Conservation (phyloP, 2,113 vertebrate species). For the Myotis yumanensis region DNA sequence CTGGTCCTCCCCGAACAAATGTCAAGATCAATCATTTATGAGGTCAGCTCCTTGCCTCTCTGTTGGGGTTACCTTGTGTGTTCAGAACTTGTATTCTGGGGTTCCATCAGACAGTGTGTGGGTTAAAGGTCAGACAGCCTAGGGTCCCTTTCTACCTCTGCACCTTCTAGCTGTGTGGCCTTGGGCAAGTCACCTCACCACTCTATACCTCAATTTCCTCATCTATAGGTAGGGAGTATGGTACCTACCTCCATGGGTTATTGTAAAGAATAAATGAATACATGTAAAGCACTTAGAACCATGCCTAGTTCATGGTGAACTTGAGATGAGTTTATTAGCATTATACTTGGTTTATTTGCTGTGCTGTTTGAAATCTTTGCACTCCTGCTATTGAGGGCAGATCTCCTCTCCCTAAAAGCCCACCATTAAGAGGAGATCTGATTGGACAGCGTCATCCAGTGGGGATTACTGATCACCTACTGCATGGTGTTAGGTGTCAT, state of each 20-base stretch:
- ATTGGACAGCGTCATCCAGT: neutral
- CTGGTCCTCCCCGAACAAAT: neutral
- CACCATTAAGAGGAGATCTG: neutral
- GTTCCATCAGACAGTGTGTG: accelerated
- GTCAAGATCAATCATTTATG: neutral
- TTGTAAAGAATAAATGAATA: neutral
- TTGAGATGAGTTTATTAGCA: neutral
- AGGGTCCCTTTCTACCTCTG: neutral
- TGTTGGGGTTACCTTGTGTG: neutral
- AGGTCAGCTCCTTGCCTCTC: neutral
- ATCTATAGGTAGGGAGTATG: neutral
- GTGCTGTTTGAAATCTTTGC: neutral
- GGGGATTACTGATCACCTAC: neutral
- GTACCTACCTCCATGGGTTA: neutral
- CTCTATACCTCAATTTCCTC: neutral
- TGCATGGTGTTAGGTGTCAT: neutral
- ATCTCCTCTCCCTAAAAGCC: neutral
- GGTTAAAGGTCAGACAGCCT: neutral
- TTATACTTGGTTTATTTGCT: neutral
- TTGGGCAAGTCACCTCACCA: neutral
- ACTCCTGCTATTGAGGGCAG: neutral
- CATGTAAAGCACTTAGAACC: neutral
- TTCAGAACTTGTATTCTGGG: neutral
- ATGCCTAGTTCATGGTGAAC: neutral
- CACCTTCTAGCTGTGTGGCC: neutral